phyloP scores from a whole-genome alignment of 2,113 vertebrate species.

The Isurus oxyrinchus region DNA sequence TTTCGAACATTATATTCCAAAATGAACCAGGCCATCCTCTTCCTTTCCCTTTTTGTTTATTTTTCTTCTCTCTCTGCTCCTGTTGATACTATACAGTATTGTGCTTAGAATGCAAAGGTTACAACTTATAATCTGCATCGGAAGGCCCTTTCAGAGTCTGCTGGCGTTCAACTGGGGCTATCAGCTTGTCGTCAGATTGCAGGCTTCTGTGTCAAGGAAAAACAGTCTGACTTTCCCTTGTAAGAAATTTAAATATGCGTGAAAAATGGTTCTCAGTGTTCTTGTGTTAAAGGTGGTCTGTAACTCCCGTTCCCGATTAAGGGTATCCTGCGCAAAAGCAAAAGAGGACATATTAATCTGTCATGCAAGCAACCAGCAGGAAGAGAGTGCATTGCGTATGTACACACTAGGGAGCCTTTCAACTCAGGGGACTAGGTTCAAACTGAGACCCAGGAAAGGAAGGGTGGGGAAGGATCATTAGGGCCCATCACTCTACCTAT shows the following conservation, averaged over 20 bases:
- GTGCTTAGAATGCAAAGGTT: constrained; percentile 23
- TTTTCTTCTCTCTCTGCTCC: neutral
- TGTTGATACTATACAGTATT: constrained; percentile 21
- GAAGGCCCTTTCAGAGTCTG: neutral
- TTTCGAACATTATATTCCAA: neutral
- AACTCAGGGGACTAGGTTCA: neutral
- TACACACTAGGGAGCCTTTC: neutral
- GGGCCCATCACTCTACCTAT: neutral
- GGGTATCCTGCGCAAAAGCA: neutral
- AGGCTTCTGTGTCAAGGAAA: neutral
- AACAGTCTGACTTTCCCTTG: constrained; percentile 34
- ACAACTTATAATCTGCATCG: neutral
- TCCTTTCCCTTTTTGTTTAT: no score
- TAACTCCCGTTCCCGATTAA: neutral
- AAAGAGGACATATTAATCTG: neutral
- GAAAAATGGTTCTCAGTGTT: constrained; percentile 13
- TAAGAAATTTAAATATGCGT: neutral
- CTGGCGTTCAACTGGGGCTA: neutral
- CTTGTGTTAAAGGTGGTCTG: neutral
- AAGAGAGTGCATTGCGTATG: neutral
- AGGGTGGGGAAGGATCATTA: neutral
- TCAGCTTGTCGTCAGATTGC: constrained; percentile 15
- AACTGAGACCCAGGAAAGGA: neutral
- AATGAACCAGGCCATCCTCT: neutral
- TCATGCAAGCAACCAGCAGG: neutral